Percentiles rank a stretch among this genome's conserved stretches.
phyloP scores from a whole-genome alignment of 37 sponge, comb jelly and placozoan genomes.

The Diacarnus erythraeanus region DNA sequence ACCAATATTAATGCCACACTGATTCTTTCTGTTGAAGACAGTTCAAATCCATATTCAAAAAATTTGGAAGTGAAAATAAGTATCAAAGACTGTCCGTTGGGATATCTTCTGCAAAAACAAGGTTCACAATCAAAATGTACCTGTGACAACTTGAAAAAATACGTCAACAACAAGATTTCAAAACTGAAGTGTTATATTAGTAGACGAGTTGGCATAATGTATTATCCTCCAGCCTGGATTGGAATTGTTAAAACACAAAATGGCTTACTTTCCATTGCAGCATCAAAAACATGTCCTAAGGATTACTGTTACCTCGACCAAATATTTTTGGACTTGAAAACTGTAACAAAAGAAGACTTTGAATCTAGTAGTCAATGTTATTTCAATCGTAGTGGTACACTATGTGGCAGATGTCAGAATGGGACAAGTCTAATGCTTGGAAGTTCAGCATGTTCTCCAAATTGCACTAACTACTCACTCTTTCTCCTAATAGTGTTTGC shows the following conservation, averaged over 20 bases:
- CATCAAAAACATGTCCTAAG: neutral
- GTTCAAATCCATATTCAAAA: no score
- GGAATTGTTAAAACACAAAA: neutral
- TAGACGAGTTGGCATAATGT: neutral
- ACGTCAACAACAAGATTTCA: no score
- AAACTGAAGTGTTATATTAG: neutral
- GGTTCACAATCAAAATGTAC: no score
- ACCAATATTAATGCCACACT: no score
- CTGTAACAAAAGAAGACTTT: neutral
- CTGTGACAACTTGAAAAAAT: no score
- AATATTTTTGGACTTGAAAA: neutral
- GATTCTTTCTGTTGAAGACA: no score
- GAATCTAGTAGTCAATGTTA: constrained; percentile 27
- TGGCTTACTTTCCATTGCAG: neutral
- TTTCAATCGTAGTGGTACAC: constrained; percentile 29
- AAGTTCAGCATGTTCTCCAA: neutral
- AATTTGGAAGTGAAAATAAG: no score
- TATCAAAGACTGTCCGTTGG: no score
- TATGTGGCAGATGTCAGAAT: constrained; percentile 42
- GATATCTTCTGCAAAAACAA: no score
- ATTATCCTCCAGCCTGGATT: neutral
- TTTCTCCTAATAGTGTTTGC: constrained; percentile 9
- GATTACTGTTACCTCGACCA: constrained; percentile 16
- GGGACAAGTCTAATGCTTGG: constrained; percentile 34
- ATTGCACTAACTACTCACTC: constrained; percentile 11